Base-by-base conservation (phyloP, 37 sponge, comb jelly and placozoan genomes). In the Dysidea cf. avara region DNA sequence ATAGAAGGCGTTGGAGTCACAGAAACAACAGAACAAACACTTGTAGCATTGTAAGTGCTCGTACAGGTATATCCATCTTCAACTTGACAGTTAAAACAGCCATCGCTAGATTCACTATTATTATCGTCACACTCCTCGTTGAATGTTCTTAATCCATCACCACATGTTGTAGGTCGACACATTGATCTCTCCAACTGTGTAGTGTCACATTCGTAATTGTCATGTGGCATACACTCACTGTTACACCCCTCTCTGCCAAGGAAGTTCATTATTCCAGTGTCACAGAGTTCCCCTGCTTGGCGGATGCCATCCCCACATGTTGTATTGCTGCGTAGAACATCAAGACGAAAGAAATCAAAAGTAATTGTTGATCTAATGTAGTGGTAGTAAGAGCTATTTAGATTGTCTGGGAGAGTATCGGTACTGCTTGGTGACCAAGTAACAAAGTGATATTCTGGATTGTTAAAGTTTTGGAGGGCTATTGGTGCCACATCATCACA, bases 111-210 rank as follows among this genome's bases (percentile, higher is more conserved):
- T 0, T 36, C n/a, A 22, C 1, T 39, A 33, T 79, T 89, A 0
- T 55, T 49, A 75, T 79, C 84, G 38, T 89, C 89, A 69, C 89
- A 89, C 39, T 79, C 64, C 34, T 89, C 89, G 30, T 46, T 52
- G 18, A 56, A 39, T 6, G 79, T 75, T 56, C 76, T 46, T 1
- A 16, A 7, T 28, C 84, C 89, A 50, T 89, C 72, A 0, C 89
- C 89, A 69, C 89, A 89, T 7, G 2, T 37, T 49, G 37, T 39
- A 22, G 0, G 3, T 38, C 58, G 33, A 55, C 89, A 89, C 2
- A 7, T 1, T 14, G 84, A 74, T 2, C 47, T 39, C 24, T 34
- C n/a, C 17, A 83, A 26, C 35, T 48, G 76, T 0, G 56, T 64
- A 13, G 69, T 60, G 54, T 18, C 51, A 38, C 89, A 89, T 33